Base-by-base conservation (phyloP, 2,113 vertebrate species). In the Mellivora capensis region DNA sequence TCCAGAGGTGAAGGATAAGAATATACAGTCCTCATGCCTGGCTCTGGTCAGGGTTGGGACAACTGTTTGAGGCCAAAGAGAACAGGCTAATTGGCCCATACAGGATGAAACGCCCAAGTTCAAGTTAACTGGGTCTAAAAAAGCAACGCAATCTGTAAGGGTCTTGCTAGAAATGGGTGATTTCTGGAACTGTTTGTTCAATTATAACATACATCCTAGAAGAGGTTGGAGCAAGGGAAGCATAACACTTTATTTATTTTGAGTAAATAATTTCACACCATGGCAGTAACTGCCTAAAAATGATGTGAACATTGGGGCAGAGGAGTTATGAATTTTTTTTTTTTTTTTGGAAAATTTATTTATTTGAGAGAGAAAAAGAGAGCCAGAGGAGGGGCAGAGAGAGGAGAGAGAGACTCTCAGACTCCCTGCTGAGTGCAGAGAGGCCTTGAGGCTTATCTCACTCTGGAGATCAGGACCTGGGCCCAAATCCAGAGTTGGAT, bases 21-120 rank as follows among this genome's bases (percentile, higher is more conserved):
- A 72, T 3, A 5, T 12, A 4, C 49, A 10, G 82, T 5, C 12
- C 23, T 17, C 6, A 52, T 1, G n/a, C n/a, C 3, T 0, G 25
- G 77, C 61, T 57, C 11, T 0, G 4, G 20, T 1, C 31, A 81
- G 25, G 17, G 14, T 29, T 5, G 18, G 44, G 54, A 37, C 34
- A 1, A 29, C 12, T 42, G 42, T 31, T 13, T 4, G 49, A 89
- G 21, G 47, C 31, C 84, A 67, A 20, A 92, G 62, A 88, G 89
- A 81, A 31, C 7, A 80, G 34, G 34, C 52, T 57, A 54, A 57
- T 6, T 31, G 62, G 71, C 42, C 27, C 64, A 27, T 39, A 37
- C 3, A 59, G 79, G 34, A 59, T 44, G 59, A 57, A 71, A 44
- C 20, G 6, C 25, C 67, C 18, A 64, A 14, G 7, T 71, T 80